phyloP scores from a whole-genome alignment of 2,113 vertebrate genomes.

The Nematolebias whitei region DNA sequence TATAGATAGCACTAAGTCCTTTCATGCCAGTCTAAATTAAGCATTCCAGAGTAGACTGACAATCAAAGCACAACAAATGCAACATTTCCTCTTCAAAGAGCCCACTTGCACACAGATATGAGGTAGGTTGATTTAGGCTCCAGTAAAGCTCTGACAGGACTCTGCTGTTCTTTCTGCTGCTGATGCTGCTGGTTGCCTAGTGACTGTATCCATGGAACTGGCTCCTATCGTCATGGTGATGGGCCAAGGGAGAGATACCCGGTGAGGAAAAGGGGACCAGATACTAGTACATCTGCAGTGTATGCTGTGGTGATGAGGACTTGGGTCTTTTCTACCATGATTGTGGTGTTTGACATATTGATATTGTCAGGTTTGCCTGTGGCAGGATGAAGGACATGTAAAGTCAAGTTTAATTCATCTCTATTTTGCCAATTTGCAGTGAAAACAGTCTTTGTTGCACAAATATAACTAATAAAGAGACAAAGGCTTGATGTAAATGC shows the following conservation, averaged over 20 bases:
- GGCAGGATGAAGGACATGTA: background rate
- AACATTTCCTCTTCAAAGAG: constrained; percentile 47
- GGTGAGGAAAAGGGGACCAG: constrained; percentile 54
- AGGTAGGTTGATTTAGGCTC: constrained; percentile 31
- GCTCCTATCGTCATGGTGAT: constrained; percentile 76
- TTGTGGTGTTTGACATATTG: constrained; percentile 10
- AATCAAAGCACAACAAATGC: constrained; percentile 40
- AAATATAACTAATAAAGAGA: background rate
- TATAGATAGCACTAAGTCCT: constrained; percentile 2
- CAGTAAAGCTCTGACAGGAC: constrained; percentile 53
- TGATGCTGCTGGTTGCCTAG: constrained; percentile 77
- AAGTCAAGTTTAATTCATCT: constrained; percentile 7
- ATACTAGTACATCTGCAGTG: constrained; percentile 63
- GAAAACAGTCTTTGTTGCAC: background rate
- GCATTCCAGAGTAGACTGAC: constrained; percentile 15
- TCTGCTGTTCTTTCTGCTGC: constrained; percentile 52
- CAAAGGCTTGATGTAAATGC: background rate
- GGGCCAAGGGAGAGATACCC: constrained; percentile 59
- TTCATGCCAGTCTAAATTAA: constrained; percentile 25
- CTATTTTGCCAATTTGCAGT: background rate
- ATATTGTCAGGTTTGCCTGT: constrained; percentile 13
- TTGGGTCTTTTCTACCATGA: constrained; percentile 27
- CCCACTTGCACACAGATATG: constrained; percentile 32
- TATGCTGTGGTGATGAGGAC: constrained; percentile 34
- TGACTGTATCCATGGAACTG: constrained; percentile 69